Percentiles rank a stretch among this genome's conserved stretches.
Conservation (phyloP, 2,797 vertebrate genomes). For the Hemibagrus guttatus region DNA sequence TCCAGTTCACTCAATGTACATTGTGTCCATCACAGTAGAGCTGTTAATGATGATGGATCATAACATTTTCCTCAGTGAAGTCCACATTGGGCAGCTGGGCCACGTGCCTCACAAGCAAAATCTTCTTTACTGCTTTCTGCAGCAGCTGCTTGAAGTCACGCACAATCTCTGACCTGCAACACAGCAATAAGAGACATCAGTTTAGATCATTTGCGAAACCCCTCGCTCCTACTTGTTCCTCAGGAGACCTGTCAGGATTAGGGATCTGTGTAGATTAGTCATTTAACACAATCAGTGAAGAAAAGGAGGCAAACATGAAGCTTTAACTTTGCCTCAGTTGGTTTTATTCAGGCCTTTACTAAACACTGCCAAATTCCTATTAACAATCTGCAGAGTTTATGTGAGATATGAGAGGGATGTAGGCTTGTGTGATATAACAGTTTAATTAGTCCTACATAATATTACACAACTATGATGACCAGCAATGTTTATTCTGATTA, state of each 20-base stretch:
- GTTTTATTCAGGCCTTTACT: background rate
- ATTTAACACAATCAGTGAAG: background rate
- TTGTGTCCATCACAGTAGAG: background rate
- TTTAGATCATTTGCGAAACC: background rate
- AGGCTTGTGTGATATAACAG: background rate
- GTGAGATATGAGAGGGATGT: background rate
- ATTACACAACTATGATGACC: background rate
- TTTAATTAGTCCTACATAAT: background rate
- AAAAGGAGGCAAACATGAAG: background rate
- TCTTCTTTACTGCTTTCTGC: conserved; percentile 72
- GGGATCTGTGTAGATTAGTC: conserved; percentile 5
- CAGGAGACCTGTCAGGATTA: conserved; percentile 10
- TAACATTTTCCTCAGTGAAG: conserved; percentile 59
- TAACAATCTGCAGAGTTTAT: background rate
- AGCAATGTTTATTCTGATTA: background rate
- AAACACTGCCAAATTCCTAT: background rate
- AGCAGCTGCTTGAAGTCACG: conserved; percentile 65
- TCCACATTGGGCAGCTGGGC: conserved; percentile 58
- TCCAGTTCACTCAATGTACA: background rate
- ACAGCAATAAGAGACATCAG: conserved; percentile 28
- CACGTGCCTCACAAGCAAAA: conserved; percentile 64
- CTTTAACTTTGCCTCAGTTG: background rate
- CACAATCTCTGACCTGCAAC: conserved; percentile 46
- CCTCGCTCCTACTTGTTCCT: background rate
- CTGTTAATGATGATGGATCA: conserved; percentile 67